These are phyloP conservation scores for Drosophila mayaguana DNA, from an alignment of 2,888 invertebrate species.

Conservation along the genomic window DNA sequence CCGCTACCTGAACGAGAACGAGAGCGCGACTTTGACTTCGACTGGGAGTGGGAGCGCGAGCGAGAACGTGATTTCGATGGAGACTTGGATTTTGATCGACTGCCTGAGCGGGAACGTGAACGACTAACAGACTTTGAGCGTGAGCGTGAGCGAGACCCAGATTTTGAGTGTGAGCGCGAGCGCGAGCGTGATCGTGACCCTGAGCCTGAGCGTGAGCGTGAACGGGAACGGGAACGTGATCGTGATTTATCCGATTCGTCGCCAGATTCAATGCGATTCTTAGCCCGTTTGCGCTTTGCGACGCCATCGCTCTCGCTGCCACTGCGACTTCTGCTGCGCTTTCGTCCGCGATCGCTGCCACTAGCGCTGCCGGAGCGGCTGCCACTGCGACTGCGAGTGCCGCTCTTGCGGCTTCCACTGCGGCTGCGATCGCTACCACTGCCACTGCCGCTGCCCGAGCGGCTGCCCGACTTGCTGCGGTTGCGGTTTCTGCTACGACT, in stretches of 20 bases:
- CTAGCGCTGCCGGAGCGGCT: constrained; percentile 74
- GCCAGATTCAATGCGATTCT: constrained; percentile 78
- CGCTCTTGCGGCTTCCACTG: constrained; percentile 43
- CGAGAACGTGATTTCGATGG: constrained; percentile 45
- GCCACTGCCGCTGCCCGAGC: constrained; percentile 75
- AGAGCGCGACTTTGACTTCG: constrained; percentile 55
- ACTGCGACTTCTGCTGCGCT: constrained; percentile 70
- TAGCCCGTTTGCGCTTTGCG: constrained; percentile 53
- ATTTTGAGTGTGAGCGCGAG: constrained; percentile 69
- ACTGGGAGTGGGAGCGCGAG: constrained; percentile 55
- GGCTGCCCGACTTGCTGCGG: constrained; percentile 71
- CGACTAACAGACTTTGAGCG: constrained; percentile 57
- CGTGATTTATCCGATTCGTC: constrained; percentile 64
- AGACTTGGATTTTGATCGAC: constrained; percentile 34
- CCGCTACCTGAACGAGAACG: constrained; percentile 65
- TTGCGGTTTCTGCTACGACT: constrained; percentile 59
- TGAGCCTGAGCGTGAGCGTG: constrained; percentile 45
- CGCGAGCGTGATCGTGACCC: constrained; percentile 53
- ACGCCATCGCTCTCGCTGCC: constrained; percentile 69
- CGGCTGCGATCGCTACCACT: constrained; percentile 24
- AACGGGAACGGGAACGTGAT: constrained; percentile 26
- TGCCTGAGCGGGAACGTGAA: constrained; percentile 67
- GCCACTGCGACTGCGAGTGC: constrained; percentile 51
- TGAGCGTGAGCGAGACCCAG: constrained; percentile 53
- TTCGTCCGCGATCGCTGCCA: constrained; percentile 71